phyloP scores from a whole-genome alignment of 2,888 invertebrate species.

The Arge pagana region DNA sequence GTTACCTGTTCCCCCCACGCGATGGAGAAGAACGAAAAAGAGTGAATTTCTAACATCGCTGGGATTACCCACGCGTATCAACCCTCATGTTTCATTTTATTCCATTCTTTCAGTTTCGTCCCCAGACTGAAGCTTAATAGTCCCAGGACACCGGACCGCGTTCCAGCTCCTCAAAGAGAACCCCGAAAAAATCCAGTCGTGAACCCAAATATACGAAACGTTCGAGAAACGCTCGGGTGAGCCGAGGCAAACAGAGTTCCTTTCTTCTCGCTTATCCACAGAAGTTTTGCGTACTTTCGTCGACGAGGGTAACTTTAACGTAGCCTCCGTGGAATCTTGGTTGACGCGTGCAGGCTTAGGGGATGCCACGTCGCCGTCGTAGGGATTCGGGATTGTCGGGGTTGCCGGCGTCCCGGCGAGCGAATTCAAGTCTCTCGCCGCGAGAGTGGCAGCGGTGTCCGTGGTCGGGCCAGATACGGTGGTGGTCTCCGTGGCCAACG shows the following conservation, averaged over 20 bases:
- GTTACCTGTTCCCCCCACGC: no score
- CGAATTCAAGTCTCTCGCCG: no score
- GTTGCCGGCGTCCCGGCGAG: no score
- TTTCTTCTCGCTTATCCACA: conserved; percentile 1
- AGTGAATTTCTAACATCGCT: no score
- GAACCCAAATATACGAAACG: conserved; percentile 6
- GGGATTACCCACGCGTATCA: no score
- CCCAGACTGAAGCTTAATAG: background rate
- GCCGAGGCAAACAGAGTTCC: conserved; percentile 6
- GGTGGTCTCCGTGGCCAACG: no score
- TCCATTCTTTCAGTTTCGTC: no score
- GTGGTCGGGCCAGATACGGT: no score
- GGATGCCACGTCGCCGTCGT: background rate
- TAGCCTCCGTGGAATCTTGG: conserved; percentile 1
- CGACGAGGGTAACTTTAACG: conserved; percentile 9
- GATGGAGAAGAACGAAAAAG: no score
- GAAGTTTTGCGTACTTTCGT: conserved; percentile 1
- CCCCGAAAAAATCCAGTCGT: conserved; percentile 11
- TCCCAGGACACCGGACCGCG: conserved; percentile 7
- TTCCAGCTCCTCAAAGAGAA: conserved; percentile 14
- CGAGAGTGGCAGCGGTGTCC: no score
- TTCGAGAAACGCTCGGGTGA: background rate
- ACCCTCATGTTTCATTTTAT: no score
- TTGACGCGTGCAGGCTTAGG: conserved; percentile 10
- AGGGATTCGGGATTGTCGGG: conserved; percentile 1